A percentile compares a stretch with the other conserved stretches of the same genome.
phyloP scores from a whole-genome alignment of 2,113 vertebrate genomes.

The Notarius quadriscutis region DNA sequence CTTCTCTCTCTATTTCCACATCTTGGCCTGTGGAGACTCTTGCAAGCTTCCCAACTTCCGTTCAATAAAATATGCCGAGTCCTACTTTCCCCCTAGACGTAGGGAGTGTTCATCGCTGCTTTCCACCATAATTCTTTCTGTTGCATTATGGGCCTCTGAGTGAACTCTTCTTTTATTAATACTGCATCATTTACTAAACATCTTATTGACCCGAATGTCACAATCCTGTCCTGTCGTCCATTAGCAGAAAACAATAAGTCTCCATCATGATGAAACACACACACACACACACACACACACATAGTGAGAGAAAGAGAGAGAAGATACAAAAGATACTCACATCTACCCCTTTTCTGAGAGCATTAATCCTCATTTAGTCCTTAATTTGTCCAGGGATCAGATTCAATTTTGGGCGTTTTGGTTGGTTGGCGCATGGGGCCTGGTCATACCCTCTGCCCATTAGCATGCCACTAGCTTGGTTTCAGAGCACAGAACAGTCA shows the following conservation, averaged over 20 bases:
- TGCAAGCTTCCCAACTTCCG: slow-evolving; percentile 25
- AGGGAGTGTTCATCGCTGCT: slow-evolving; percentile 28
- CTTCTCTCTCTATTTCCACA: slow-evolving; percentile 71
- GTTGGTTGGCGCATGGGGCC: slow-evolving; percentile 12
- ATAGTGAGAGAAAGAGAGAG: neutral
- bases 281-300: neutral
- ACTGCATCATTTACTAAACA: slow-evolving; percentile 51
- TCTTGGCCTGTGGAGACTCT: slow-evolving; percentile 58
- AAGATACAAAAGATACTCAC: neutral
- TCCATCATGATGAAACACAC: slow-evolving; percentile 28
- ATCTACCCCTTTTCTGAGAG: slow-evolving; percentile 10
- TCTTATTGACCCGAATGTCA: slow-evolving; percentile 40
- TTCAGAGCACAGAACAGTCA: slow-evolving; percentile 1
- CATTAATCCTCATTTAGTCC: slow-evolving; percentile 32
- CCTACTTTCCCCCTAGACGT: slow-evolving; percentile 44
- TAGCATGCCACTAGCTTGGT: slow-evolving; percentile 13
- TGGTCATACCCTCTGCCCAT: slow-evolving; percentile 19
- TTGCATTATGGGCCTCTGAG: slow-evolving; percentile 72
- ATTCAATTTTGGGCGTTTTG: slow-evolving; percentile 29
- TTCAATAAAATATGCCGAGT: slow-evolving; percentile 53
- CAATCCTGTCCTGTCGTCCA: slow-evolving; percentile 34
- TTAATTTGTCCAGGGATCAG: slow-evolving; percentile 31
- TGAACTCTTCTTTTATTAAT: slow-evolving; percentile 48
- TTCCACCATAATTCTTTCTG: slow-evolving; percentile 41
- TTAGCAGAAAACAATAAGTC: slow-evolving; percentile 44